These are phyloP conservation scores for Myotis vivesi DNA, from an alignment of 2,797 vertebrate species.

Conservation along the genomic window DNA sequence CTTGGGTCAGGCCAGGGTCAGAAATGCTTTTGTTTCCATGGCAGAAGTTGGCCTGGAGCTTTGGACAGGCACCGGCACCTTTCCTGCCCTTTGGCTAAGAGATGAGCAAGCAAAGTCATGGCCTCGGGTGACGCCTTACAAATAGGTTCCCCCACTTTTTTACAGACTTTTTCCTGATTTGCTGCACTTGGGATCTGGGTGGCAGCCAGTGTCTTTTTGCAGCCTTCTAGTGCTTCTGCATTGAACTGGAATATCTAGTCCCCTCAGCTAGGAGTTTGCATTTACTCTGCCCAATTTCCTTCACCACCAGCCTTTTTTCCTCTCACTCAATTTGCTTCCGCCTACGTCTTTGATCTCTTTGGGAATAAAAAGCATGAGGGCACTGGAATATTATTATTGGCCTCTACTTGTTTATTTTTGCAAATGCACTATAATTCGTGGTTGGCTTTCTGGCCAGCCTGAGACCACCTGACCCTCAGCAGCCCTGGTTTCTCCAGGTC, in stretches of 20 bases:
- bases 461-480: background rate
- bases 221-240: background rate
- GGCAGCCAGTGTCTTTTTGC: background rate
- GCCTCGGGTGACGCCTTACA: background rate
- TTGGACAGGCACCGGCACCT: background rate
- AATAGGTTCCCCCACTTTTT: background rate
- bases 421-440: background rate
- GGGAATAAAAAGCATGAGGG: background rate
- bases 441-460: conserved; percentile 17
- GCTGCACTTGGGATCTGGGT: background rate
- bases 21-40: background rate
- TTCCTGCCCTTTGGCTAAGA: background rate
- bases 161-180: background rate
- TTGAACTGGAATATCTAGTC: background rate
- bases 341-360: conserved; percentile 52
- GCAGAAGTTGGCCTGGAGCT: background rate
- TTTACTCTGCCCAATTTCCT: background rate
- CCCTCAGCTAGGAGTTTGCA: background rate
- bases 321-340: conserved; percentile 33
- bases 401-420: conserved; percentile 26
- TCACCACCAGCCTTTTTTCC: background rate
- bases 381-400: conserved; percentile 7
- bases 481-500: background rate
- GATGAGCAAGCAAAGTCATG: background rate
- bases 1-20: background rate